phyloP scores from a whole-genome alignment of 2,888 invertebrate genomes.

The Caradrina kadenii region DNA sequence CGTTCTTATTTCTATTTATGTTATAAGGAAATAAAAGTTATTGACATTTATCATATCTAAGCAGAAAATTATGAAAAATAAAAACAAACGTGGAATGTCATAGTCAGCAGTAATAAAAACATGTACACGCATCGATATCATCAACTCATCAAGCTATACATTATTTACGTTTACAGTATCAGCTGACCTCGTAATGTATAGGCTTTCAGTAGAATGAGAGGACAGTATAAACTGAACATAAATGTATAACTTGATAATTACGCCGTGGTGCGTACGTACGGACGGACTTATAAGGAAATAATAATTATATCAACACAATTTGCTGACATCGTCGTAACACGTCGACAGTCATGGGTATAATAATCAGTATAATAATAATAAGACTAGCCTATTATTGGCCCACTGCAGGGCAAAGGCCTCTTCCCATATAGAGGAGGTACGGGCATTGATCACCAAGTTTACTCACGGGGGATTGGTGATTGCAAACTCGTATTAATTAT shows the following conservation, averaged over 20 bases:
- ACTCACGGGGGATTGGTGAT: too few relatives aligned
- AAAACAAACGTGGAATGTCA: conserved; percentile 13
- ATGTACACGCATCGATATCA: not conserved
- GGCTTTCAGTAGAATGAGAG: not conserved
- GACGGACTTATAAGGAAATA: conserved; percentile 1
- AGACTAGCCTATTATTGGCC: too few relatives aligned
- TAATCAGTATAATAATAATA: too few relatives aligned
- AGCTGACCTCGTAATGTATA: not conserved
- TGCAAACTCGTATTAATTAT: too few relatives aligned
- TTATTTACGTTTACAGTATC: not conserved
- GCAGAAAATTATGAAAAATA: conserved; percentile 5
- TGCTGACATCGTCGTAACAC: not conserved
- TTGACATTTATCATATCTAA: conserved; percentile 13
- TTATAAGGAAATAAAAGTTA: conserved; percentile 3
- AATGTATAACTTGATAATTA: not conserved
- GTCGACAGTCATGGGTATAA: too few relatives aligned
- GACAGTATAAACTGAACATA: not conserved
- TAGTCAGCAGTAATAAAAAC: conserved; percentile 15
- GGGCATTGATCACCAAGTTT: too few relatives aligned
- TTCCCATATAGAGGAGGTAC: too few relatives aligned
- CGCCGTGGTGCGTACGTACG: too few relatives aligned
- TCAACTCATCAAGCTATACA: too few relatives aligned
- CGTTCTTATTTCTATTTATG: not conserved
- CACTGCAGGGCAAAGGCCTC: too few relatives aligned
- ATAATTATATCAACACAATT: conserved; percentile 3